Evolutionary conservation across 2,888 invertebrate genomes (phyloP), one percentile per base, ranked within the genome.

Genomic region (Cataglyphis rosenhaueri): DNA sequence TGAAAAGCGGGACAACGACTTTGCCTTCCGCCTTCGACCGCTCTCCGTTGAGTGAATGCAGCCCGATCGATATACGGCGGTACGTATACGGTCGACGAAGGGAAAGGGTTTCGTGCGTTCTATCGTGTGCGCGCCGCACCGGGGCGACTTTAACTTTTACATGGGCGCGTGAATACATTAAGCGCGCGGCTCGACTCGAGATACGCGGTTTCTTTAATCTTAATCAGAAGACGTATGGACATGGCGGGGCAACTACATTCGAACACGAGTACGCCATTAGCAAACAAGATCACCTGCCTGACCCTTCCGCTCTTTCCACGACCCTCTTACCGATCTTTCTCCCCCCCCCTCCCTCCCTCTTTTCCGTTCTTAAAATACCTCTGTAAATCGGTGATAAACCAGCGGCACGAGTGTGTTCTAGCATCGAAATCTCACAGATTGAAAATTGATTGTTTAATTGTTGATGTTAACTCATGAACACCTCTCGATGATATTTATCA

Each of bases 251-350:
- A 91, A 91, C 93, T 91, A 93, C 93, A 93, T 92, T 92, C 91
- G 92, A 93, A 94, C 94, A 94, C 92, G 94, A 92, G 93, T 94
- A 93, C 92, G 92, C 94, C 94, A 94, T 94, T 94, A 94, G 94
- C 94, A 92, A 93, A 93, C 93, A 93, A 92, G 93, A 93, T 93
- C 93, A 92, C 92, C 92, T 92, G 90, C 91, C 91, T 90, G 91
- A 89, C 89, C 91, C 89, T 84, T 87, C 82, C 85, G 76, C 70
- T 86, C 83, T 79, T 83, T 74, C 84, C 81, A 18, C 65, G 81
- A 84, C 65, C 74, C 55, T 29, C 61, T 78, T 64, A 74, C 85
- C 59, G 29, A 79, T 52, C 78, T 70, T 57, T 73, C 55, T 55
- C 48, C 21, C 52, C 41, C 21, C 52, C 73, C 82, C 21, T 21